Conservation (phyloP, 1,140 invertebrate genomes). For the Diorhabda carinulata region DNA sequence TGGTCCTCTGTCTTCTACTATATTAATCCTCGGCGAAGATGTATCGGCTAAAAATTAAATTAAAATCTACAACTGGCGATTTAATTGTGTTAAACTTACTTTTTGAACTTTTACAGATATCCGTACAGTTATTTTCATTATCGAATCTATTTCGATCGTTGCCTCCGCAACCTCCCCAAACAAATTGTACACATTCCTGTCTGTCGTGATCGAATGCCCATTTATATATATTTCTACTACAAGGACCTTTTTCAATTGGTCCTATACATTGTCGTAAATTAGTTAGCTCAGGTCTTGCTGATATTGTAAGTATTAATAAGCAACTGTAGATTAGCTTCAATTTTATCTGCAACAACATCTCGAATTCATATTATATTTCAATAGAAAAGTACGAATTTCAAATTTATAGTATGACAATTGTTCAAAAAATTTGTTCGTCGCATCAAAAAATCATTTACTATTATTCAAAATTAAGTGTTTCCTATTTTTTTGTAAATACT, state of each 20-base stretch:
- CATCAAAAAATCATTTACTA: background rate
- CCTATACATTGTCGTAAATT: slow-evolving; percentile 37
- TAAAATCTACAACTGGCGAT: background rate
- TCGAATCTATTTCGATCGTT: slow-evolving; percentile 74
- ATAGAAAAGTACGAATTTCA: background rate
- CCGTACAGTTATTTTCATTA: slow-evolving; percentile 66
- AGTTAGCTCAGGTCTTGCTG: slow-evolving; percentile 24
- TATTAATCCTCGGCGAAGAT: background rate
- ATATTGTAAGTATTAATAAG: slow-evolving; percentile 19
- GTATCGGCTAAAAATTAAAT: background rate
- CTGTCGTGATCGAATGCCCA: slow-evolving; percentile 68
- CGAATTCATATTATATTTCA: background rate
- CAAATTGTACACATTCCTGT: slow-evolving; percentile 65
- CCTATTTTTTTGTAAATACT: background rate
- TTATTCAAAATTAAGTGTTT: background rate
- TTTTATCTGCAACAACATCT: slow-evolving; percentile 5
- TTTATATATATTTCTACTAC: slow-evolving; percentile 63
- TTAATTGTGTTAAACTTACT: slow-evolving; percentile 44
- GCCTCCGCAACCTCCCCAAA: slow-evolving; percentile 73
- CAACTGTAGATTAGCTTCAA: slow-evolving; percentile 14
- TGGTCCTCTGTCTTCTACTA: slow-evolving; percentile 54
- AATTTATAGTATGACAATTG: background rate
- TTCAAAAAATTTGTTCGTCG: background rate
- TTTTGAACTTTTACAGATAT: slow-evolving; percentile 58
- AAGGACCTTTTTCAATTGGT: slow-evolving; percentile 58